A percentile compares a stretch with the other conserved stretches of the same genome.
These are phyloP conservation scores for Druon quercuslanigerum DNA, from an alignment of 1,140 invertebrate genomes.

Conservation along the genomic window DNA sequence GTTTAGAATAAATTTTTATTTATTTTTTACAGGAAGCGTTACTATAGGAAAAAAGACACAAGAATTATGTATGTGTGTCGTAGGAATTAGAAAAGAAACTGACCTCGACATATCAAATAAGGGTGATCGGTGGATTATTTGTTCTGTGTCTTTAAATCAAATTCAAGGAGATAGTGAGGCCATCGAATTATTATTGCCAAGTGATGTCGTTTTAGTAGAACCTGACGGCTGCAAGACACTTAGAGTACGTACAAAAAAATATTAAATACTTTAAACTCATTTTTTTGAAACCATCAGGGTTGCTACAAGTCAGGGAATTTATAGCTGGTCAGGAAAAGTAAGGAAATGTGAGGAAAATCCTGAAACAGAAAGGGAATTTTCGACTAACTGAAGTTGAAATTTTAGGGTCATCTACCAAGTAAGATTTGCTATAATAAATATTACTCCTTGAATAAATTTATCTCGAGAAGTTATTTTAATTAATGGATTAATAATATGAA, in stretches of 20 bases:
- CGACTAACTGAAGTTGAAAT: too few relatives aligned
- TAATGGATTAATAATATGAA: too few relatives aligned
- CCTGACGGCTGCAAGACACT: conserved; percentile 58
- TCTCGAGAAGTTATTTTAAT: too few relatives aligned
- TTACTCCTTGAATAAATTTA: too few relatives aligned
- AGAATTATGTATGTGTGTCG: conserved; percentile 63
- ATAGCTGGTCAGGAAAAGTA: too few relatives aligned
- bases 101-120: conserved; percentile 66
- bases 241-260: conserved; percentile 53
- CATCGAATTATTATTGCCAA: conserved; percentile 58
- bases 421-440: too few relatives aligned
- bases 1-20: not conserved
- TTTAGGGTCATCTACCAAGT: too few relatives aligned
- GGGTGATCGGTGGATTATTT: conserved; percentile 67
- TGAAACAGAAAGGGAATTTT: too few relatives aligned
- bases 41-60: conserved; percentile 59
- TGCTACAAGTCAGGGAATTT: too few relatives aligned
- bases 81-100: conserved; percentile 59
- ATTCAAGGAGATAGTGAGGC: conserved; percentile 60
- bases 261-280: not conserved
- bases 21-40: conserved; percentile 50
- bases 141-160: conserved; percentile 53
- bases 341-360: too few relatives aligned
- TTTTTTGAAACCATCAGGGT: too few relatives aligned
- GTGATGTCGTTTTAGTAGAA: conserved; percentile 61